A percentile compares a stretch with the other conserved stretches of the same genome.
Conservation (phyloP, 2,888 invertebrate genomes). For the Diaperis boleti region DNA sequence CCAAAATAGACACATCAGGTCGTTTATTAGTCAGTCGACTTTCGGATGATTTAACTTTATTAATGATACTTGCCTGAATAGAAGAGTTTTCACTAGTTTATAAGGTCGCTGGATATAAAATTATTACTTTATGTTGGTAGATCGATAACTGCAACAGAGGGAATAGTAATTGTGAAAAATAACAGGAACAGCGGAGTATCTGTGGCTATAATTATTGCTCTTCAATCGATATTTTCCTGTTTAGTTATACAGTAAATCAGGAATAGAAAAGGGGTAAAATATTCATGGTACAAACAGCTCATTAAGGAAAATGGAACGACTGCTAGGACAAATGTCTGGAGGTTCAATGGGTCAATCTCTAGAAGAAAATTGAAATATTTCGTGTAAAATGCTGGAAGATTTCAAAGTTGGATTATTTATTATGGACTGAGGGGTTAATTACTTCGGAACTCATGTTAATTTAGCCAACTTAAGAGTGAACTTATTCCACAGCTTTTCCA, state of each 20-base stretch:
- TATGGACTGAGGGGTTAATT: too few relatives aligned
- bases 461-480: too few relatives aligned
- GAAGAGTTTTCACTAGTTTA: conserved; percentile 8
- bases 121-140: conserved; percentile 11
- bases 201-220: conserved; percentile 14
- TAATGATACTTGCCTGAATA: conserved; percentile 23
- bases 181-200: conserved; percentile 10
- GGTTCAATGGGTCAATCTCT: too few relatives aligned
- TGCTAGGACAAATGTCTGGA: too few relatives aligned
- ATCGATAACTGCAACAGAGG: conserved; percentile 5
- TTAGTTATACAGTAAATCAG: neutral
- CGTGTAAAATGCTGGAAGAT: too few relatives aligned
- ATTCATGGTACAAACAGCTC: too few relatives aligned
- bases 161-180: conserved; percentile 13
- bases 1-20: conserved; percentile 30
- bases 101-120: conserved; percentile 16
- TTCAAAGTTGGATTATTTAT: too few relatives aligned
- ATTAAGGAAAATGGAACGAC: too few relatives aligned
- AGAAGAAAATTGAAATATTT: too few relatives aligned
- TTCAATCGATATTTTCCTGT: conserved; percentile 20
- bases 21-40: conserved; percentile 20
- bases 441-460: too few relatives aligned
- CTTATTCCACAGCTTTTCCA: too few relatives aligned
- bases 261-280: neutral
- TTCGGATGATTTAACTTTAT: conserved; percentile 21